Evolutionary conservation across 2,888 invertebrate genomes (phyloP), one percentile per base, ranked within the genome.

Genomic region (Nomada ferruginata): DNA sequence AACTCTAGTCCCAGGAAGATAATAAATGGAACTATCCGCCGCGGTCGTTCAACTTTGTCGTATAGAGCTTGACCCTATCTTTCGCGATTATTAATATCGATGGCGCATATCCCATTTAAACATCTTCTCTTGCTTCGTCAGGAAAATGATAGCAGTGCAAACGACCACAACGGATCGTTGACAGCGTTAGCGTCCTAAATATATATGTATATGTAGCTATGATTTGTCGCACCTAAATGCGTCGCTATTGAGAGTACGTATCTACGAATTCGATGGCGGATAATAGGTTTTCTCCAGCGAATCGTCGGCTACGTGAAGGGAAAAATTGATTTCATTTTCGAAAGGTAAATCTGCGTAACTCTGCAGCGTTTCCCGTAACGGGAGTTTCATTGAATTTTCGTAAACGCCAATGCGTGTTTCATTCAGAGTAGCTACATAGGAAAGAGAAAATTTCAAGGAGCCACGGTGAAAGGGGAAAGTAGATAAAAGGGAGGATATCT

Each of bases 31-130:
- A 69, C 64, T n/a, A 63, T 76, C 77, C 75, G 65, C 42, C 74
- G 73, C 60, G 78, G 83, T 77, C 84, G 71, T 83, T 77, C 76
- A 80, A 76, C 80, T 52, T 29, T 36, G 4, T 9, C 36, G 47
- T 44, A 13, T 15, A 59, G 42, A 50, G 13, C 26, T 47, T 26
- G 23, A 15, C 55, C 13, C 23, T 36, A 23, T 52, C 36, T n/a
- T 55, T n/a, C 59, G 13, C 42, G 61, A 15, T n/a, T 50, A 55
- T 26, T 50, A 29, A 44, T 57, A 61, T 57, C 68, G 55, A 23
- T 23, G 55, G 68, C 23, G 53, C 36, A 36, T 23, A 36, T 23
- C 42, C 15, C 68, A 20, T 44, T 68, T 18, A 13, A 55, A 23
- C 23, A 5, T 42, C 15, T 9, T 66, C 36, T 20, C 20, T 53